A percentile compares a stretch with the other conserved stretches of the same genome.
Conservation (phyloP, 2,888 invertebrate species). For the Caenorhabditis uteleia region DNA sequence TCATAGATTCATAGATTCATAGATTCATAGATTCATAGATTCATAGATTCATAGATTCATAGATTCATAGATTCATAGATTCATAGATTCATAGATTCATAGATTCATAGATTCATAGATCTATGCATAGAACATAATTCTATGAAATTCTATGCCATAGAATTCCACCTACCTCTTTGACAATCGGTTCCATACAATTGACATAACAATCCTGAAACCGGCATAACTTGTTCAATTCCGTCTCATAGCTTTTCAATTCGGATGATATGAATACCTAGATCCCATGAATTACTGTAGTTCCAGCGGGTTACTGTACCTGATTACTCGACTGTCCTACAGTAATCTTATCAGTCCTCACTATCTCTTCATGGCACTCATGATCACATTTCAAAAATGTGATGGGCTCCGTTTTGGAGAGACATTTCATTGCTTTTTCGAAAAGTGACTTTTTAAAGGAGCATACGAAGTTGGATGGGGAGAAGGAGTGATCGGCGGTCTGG, state of each 20-base stretch:
- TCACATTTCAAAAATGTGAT: constrained; percentile 67
- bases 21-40: too few species aligned
- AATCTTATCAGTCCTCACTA: constrained; percentile 20
- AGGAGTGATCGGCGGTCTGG: constrained; percentile 64
- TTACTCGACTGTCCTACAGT: too few species aligned
- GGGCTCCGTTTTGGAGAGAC: constrained; percentile 56
- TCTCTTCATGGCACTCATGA: constrained; percentile 59
- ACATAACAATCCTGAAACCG: constrained; percentile 63
- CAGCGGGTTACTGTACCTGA: constrained; percentile 3
- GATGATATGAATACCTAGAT: constrained; percentile 50
- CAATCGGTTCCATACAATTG: constrained; percentile 55
- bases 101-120: neutral
- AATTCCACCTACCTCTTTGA: constrained; percentile 43
- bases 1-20: too few species aligned
- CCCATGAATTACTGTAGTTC: neutral
- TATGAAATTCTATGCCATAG: too few species aligned
- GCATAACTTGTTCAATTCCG: constrained; percentile 60
- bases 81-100: too few species aligned
- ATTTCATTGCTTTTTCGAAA: constrained; percentile 42
- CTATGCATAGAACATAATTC: neutral
- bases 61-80: too few species aligned
- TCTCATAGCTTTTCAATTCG: constrained; percentile 59
- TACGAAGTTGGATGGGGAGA: constrained; percentile 67
- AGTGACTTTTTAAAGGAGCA: constrained; percentile 60
- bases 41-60: too few species aligned